Evolutionary conservation across 2,888 invertebrate genomes (phyloP).

Genomic region (Corbicula japonica): DNA sequence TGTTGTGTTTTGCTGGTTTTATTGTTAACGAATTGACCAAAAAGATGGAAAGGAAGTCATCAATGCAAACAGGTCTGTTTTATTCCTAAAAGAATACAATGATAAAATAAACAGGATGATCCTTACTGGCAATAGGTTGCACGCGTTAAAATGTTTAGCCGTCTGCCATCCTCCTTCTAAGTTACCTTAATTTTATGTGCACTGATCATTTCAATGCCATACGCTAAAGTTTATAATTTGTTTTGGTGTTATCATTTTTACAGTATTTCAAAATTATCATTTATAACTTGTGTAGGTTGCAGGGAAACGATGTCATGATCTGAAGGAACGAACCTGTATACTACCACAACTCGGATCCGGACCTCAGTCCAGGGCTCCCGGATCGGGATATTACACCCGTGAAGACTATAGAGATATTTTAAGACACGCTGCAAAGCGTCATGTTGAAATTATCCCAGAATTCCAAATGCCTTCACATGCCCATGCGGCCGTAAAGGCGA

Average conservation of each 20-base stretch:
- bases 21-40: too few species aligned
- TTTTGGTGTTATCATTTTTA: neutral
- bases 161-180: too few species aligned
- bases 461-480: conserved; percentile 82
- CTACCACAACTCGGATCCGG: conserved; percentile 79
- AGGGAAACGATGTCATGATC: conserved; percentile 74
- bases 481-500: conserved; percentile 80
- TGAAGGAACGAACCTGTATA: conserved; percentile 64
- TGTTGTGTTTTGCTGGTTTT: neutral
- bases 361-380: conserved; percentile 67
- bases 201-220: too few species aligned
- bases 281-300: conserved; percentile 72
- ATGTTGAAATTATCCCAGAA: conserved; percentile 82
- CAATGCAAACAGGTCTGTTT: too few species aligned
- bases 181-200: too few species aligned
- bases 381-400: conserved; percentile 75
- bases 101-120: too few species aligned
- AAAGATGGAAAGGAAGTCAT: too few species aligned
- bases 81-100: too few species aligned
- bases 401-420: conserved; percentile 78
- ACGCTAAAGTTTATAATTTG: too few species aligned
- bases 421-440: conserved; percentile 72
- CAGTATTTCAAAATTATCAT: neutral
- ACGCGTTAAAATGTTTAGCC: too few species aligned
- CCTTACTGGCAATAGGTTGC: too few species aligned